A percentile compares a stretch with the other conserved stretches of the same genome.
Conservation (phyloP, 2,888 invertebrate genomes). For the Cryptus viduatorius region DNA sequence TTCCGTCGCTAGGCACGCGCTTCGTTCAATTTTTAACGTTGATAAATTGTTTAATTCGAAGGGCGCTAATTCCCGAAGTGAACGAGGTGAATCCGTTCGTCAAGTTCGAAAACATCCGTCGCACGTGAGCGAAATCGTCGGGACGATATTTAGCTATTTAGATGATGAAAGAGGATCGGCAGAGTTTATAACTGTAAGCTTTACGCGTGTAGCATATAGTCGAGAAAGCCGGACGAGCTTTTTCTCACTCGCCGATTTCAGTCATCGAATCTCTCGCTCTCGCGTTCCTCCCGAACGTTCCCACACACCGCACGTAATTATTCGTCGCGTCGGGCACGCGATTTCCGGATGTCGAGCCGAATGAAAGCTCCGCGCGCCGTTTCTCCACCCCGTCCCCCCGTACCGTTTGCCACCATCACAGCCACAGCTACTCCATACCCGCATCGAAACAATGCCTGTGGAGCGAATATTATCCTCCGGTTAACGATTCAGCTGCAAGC, state of each 20-base stretch:
- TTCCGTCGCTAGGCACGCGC: neutral
- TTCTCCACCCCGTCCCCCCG: slow-evolving; percentile 35
- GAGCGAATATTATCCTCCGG: slow-evolving; percentile 74
- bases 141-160: slow-evolving; percentile 34
- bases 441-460: slow-evolving; percentile 74
- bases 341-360: slow-evolving; percentile 78
- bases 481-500: slow-evolving; percentile 74
- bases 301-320: slow-evolving; percentile 72
- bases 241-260: slow-evolving; percentile 31
- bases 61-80: neutral
- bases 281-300: slow-evolving; percentile 30
- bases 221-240: slow-evolving; percentile 1
- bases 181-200: neutral
- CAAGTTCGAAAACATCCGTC: slow-evolving; percentile 42
- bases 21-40: slow-evolving; percentile 15
- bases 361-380: slow-evolving; percentile 73
- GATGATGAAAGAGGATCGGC: slow-evolving; percentile 42
- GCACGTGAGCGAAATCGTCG: slow-evolving; percentile 34
- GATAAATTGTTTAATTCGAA: slow-evolving; percentile 26
- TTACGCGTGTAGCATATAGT: neutral
- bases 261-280: slow-evolving; percentile 17
- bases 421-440: slow-evolving; percentile 46
- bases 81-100: neutral
- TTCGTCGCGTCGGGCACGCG: slow-evolving; percentile 74
- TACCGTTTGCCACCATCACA: slow-evolving; percentile 2